Evolutionary conservation across 2,113 vertebrate genomes (phyloP), one percentile per base, ranked within the genome.

Genomic region (Misgurnus anguillicaudatus): DNA sequence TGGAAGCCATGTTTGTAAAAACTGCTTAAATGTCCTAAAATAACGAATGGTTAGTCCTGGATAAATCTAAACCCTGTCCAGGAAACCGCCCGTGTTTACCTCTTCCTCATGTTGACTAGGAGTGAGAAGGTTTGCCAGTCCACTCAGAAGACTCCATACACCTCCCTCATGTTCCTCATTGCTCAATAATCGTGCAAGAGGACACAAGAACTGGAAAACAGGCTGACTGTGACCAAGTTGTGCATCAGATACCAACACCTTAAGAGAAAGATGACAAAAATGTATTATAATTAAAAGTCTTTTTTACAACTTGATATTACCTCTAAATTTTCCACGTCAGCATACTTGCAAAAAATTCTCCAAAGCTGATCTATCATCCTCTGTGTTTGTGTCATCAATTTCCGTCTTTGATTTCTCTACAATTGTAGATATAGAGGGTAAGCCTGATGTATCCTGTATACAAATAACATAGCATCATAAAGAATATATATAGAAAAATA

Each of bases 191-290:
- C 82, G 88, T 24, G 91, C 90, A 9, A 92, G 83, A 0, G 92
- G 91, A 62, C 90, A 92, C 21, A 94, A 83, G 80, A 94, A 93
- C 77, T 88, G 87, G 77, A 94, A 94, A n/a, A 94, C 91, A 0
- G 86, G 87, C 57, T 91, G 85, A 62, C 73, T 91, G 78, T 80
- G 85, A 17, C 91, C 88, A 0, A 90, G 84, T 47, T 89, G 6
- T 17, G 75, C 21, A 64, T 93, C 87, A 11, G 79, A 86, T 0
- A 93, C 84, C 24, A 94, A 78, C 41, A 79, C 88, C 93, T 94
- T 65, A 0, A 68, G 63, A 58, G 38, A 48, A 16, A 74, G 4
- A 10, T 39, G 16, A 39, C 6, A 73, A 31, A 47, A 58, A 47
- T 42, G 3, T 31, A 31, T 31, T 31, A 31, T 31, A 31, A 31